Base-by-base conservation (phyloP, 2,888 invertebrate genomes). In the Xestia sexstrigata region DNA sequence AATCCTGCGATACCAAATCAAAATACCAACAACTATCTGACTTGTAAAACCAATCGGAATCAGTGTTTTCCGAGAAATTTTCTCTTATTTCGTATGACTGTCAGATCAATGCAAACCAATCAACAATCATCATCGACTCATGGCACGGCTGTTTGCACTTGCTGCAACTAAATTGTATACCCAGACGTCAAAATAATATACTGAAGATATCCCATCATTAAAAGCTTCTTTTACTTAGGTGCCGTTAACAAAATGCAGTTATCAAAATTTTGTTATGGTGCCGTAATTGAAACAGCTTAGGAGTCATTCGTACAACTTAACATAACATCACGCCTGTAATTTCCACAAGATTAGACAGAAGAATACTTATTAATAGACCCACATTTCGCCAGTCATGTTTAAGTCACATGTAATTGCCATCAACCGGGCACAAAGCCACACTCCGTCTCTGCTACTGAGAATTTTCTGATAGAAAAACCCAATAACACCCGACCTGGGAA, bases 1-100 rank as follows among this genome's bases (percentile, higher is more conserved):
- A 58, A 17, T 7, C 26, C 15, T 58, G 15, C 2, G 2, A 0
- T 9, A 30, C 17, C 6, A 7, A 17, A 26, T 58, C 0, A 60
- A 30, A 4, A 60, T 20, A 1, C 9, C 30, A 62, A 62, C 30
- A 62, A 30, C 35, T n/a, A n/a, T n/a, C 9, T 11, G 17, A 63
- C 11, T 63, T 23, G 23, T 35, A 5, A 63, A n/a, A 26, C 15
- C 1, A 60, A 71, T 78, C 39, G 45, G 67, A 65, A 69, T 23
- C n/a, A 8, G 1, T 17, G 23, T 58, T 65, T 65, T 78, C 74
- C 45, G 45, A 70, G 58, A 35, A 52, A 26, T 55, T 72, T 72
- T 72, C 79, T 67, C 79, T 39, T n/a, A 67, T 47, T 79, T 67
- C n/a, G 72, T 72, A 78, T 78, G 65, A 58, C 49, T 45, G 60